phyloP scores from a whole-genome alignment of 1,140 invertebrate species.

The Harpegnathos saltator region DNA sequence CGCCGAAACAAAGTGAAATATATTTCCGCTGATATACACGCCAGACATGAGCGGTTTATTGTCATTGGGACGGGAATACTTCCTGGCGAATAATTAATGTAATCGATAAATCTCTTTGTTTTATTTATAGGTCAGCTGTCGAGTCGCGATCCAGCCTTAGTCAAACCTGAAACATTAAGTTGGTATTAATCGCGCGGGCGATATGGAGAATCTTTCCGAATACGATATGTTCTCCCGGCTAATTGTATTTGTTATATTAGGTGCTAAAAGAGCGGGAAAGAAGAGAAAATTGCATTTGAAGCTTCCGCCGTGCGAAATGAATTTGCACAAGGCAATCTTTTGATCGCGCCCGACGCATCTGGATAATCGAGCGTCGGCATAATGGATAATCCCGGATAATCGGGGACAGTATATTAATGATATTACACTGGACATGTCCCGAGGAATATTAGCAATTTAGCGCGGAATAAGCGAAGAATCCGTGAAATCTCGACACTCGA shows the following conservation, averaged over 20 bases:
- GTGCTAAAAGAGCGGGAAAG: neutral
- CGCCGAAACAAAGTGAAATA: neutral
- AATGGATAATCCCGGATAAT: conserved; percentile 29
- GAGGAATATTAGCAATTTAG: neutral
- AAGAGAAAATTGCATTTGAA: neutral
- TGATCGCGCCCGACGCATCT: neutral
- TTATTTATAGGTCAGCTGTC: neutral
- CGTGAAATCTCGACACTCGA: neutral
- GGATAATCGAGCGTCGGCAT: conserved; percentile 38
- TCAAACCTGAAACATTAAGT: neutral
- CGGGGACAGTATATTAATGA: neutral
- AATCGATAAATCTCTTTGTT: conserved; percentile 34
- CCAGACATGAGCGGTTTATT: neutral
- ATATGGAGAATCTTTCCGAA: neutral
- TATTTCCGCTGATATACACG: neutral
- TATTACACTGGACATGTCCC: neutral
- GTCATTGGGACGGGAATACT: neutral
- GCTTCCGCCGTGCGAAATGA: neutral
- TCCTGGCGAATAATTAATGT: conserved; percentile 32
- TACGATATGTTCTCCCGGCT: neutral
- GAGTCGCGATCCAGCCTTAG: neutral
- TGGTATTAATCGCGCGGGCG: neutral
- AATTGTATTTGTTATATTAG: neutral
- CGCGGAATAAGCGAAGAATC: neutral
- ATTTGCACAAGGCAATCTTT: neutral